phyloP scores from a whole-genome alignment of 2,797 vertebrate genomes.

The Pteropus rufus region DNA sequence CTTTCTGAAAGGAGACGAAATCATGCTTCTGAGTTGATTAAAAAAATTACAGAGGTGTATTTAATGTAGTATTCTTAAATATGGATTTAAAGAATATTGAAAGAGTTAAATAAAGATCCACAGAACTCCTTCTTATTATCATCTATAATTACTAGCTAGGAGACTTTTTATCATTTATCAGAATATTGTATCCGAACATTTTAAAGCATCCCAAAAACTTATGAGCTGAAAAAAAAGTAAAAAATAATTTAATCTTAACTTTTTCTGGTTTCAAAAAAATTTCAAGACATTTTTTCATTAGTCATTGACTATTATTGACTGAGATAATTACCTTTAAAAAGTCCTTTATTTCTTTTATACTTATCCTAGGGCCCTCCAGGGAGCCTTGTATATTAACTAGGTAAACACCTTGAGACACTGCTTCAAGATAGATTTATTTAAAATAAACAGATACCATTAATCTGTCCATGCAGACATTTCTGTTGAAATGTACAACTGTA shows the following conservation, averaged over 20 bases:
- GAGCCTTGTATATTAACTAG: background rate
- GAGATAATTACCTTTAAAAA: conserved; percentile 54
- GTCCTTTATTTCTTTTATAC: conserved; percentile 41
- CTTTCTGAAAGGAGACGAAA: background rate
- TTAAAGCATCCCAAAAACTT: background rate
- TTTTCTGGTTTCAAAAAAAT: background rate
- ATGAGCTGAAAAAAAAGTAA: background rate
- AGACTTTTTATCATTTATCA: background rate
- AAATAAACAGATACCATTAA: conserved; percentile 66
- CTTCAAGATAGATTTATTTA: conserved; percentile 60
- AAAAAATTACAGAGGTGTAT: background rate
- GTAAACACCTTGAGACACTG: conserved; percentile 37
- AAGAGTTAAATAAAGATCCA: background rate
- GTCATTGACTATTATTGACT: conserved; percentile 49
- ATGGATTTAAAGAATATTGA: background rate
- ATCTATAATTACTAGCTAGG: background rate
- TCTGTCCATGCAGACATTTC: conserved; percentile 50
- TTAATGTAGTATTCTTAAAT: background rate
- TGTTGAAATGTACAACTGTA: conserved; percentile 55
- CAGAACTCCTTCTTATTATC: background rate
- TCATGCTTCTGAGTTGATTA: background rate
- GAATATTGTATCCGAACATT: background rate
- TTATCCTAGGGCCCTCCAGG: conserved; percentile 28
- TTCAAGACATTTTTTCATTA: background rate
- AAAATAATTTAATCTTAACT: conserved; percentile 20